Conservation (phyloP, 2,888 invertebrate genomes). For the Sicus ferrugineus region DNA sequence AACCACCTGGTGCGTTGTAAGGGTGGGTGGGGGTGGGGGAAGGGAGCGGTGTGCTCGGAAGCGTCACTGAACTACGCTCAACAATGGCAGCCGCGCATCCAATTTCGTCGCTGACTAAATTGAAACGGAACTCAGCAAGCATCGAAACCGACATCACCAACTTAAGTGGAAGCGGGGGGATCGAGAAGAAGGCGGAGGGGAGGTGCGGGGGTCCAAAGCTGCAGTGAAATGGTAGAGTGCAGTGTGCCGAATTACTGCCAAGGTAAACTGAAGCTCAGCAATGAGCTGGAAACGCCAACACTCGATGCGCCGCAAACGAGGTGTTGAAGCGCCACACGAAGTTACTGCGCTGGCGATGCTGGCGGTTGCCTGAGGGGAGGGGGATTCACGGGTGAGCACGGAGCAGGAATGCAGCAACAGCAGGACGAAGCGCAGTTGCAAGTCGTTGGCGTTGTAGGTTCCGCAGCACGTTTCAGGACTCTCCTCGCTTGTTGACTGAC, state of each 20-base stretch:
- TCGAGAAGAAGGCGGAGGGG: neutral
- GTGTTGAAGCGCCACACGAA: constrained; percentile 32
- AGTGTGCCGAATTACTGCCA: neutral
- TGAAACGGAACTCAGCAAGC: constrained; percentile 31
- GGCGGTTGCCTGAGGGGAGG: neutral
- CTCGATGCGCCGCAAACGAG: constrained; percentile 11
- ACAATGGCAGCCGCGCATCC: constrained; percentile 32
- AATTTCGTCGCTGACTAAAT: constrained; percentile 37
- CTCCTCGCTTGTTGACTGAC: too few relatives aligned
- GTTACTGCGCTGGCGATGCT: constrained; percentile 14
- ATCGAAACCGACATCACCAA: constrained; percentile 9
- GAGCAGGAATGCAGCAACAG: neutral
- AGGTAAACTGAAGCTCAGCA: neutral
- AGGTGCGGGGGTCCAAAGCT: neutral
- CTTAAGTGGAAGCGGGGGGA: neutral
- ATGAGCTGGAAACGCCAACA: neutral
- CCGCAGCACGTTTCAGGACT: neutral
- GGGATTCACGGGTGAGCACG: too few relatives aligned
- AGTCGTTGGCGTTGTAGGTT: neutral
- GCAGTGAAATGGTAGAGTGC: neutral
- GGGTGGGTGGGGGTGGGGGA: neutral
- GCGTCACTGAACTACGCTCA: neutral
- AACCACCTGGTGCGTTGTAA: too few relatives aligned
- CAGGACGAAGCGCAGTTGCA: neutral
- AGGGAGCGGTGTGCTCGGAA: neutral